These are phyloP conservation scores for Daphoenositta chrysoptera DNA, from an alignment of 2,113 vertebrate species.

Conservation along the genomic window DNA sequence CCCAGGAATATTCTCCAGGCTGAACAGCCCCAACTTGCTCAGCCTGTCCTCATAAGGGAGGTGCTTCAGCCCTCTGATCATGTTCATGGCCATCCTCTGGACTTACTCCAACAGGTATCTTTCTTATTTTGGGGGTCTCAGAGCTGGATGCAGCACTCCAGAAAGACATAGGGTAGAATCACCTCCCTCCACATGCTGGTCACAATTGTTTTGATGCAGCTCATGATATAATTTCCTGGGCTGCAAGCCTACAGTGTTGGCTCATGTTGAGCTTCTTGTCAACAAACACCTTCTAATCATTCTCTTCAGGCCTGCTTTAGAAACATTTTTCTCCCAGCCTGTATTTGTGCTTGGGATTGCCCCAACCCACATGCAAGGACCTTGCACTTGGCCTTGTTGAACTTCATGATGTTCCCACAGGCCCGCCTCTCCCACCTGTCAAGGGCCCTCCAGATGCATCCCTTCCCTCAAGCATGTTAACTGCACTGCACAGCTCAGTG, in stretches of 20 bases:
- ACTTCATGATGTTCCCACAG: not conserved
- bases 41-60: not conserved
- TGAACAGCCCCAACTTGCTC: not conserved
- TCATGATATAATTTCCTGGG: not conserved
- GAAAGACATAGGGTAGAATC: not conserved
- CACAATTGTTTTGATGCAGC: not conserved
- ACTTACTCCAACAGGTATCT: not conserved
- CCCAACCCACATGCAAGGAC: not conserved
- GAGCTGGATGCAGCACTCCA: not conserved
- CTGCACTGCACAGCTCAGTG: not conserved
- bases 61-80: not conserved
- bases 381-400: not conserved
- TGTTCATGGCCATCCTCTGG: not conserved
- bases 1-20: not conserved
- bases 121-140: not conserved
- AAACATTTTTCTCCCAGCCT: not conserved
- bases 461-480: fast-evolving
- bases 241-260: not conserved
- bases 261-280: not conserved
- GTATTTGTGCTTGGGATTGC: not conserved
- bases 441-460: not conserved
- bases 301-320: not conserved
- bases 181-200: not conserved
- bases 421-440: not conserved
- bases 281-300: not conserved